A percentile compares a stretch with the other conserved stretches of the same genome.
These are phyloP conservation scores for Lamellibrachia columna DNA, from an alignment of 2,888 invertebrate species.

Conservation along the genomic window DNA sequence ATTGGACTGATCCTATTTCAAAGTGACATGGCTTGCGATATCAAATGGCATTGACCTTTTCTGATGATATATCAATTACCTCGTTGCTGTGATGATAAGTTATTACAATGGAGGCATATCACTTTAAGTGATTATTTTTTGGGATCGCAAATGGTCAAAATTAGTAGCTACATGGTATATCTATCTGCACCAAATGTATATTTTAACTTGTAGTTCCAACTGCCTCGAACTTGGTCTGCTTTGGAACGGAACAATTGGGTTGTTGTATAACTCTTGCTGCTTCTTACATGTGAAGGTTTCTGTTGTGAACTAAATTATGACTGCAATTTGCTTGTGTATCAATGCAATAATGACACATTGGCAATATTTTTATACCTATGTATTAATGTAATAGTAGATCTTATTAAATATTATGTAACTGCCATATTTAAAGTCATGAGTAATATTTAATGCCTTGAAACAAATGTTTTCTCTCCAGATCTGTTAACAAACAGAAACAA, in stretches of 20 bases:
- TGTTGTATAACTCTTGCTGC: not conserved
- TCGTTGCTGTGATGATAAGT: not conserved
- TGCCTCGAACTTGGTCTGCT: not conserved
- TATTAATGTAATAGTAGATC: not conserved
- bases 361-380: slow-evolving; percentile 7
- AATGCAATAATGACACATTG: not conserved
- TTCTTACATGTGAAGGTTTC: not conserved
- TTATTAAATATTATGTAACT: not conserved
- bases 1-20: no score
- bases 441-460: not conserved
- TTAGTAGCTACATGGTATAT: not conserved
- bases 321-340: not conserved
- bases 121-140: not conserved
- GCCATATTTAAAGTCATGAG: not conserved
- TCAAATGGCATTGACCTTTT: no score
- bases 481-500: no score
- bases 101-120: not conserved
- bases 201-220: not conserved
- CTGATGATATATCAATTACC: no score
- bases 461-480: not conserved
- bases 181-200: not conserved
- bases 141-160: not conserved
- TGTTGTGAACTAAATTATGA: slow-evolving; percentile 10
- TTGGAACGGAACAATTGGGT: not conserved
- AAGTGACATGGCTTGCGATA: no score